These are phyloP conservation scores for Copsychus sechellarum DNA, from an alignment of 2,113 vertebrate species.

Conservation along the genomic window DNA sequence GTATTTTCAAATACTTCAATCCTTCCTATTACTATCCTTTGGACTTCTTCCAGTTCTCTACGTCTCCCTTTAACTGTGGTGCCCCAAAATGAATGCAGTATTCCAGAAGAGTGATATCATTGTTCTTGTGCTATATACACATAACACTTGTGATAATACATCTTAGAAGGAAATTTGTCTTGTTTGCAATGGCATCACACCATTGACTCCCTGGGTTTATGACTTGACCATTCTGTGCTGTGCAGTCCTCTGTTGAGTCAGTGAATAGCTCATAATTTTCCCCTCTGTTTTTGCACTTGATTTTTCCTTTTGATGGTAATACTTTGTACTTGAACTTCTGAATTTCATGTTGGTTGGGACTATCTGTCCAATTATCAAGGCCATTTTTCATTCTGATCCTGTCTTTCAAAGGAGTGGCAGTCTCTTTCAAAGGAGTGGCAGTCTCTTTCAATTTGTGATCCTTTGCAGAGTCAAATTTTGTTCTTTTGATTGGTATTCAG, in stretches of 20 bases:
- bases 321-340: neutral
- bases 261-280: neutral
- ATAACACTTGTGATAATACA: neutral
- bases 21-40: conserved; percentile 11
- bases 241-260: neutral
- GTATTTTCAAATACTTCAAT: neutral
- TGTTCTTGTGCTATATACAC: neutral
- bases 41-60: conserved; percentile 33
- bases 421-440: neutral
- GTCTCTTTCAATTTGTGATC: neutral
- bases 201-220: neutral
- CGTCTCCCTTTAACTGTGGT: neutral
- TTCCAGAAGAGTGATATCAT: conserved; percentile 47
- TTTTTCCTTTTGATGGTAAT: neutral
- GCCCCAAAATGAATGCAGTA: neutral
- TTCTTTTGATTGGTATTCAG: neutral
- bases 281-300: neutral
- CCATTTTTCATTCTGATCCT: neutral
- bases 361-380: neutral
- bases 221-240: neutral
- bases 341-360: neutral
- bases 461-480: neutral
- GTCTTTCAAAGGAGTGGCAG: neutral
- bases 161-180: neutral
- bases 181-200: neutral